These are phyloP conservation scores for Furnarius figulus DNA, from an alignment of 2,113 vertebrate species.

Conservation along the genomic window DNA sequence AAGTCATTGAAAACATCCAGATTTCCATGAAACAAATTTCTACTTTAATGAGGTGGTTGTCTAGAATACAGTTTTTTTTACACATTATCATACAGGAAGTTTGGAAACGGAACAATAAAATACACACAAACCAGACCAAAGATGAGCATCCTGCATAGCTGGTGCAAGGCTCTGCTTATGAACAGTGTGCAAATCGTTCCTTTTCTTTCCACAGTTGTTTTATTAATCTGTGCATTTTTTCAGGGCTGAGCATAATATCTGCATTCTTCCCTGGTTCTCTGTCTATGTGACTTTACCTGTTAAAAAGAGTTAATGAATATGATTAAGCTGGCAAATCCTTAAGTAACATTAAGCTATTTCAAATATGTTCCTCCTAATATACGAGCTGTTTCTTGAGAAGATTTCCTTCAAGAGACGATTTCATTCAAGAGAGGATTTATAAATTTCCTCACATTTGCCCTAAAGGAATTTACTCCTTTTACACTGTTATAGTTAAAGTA, in stretches of 20 bases:
- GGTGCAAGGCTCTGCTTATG: background rate
- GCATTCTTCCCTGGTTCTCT: background rate
- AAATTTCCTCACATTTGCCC: background rate
- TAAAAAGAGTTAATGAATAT: background rate
- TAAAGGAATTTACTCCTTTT: background rate
- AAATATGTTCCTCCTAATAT: background rate
- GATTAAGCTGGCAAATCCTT: background rate
- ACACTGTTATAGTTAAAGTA: background rate
- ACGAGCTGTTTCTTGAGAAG: background rate
- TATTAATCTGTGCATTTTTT: background rate
- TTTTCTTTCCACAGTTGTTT: background rate
- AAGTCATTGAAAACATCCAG: background rate
- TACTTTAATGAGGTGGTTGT: background rate
- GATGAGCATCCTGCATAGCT: accelerated
- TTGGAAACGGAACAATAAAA: background rate
- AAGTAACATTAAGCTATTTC: background rate
- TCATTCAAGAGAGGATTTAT: background rate
- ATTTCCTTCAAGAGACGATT: background rate
- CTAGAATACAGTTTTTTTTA: background rate
- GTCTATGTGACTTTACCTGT: background rate
- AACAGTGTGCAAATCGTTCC: background rate
- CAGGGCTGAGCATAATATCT: background rate
- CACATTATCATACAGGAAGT: background rate
- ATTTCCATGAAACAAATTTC: background rate
- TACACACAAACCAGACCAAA: background rate